Evolutionary conservation across 2,797 vertebrate species (phyloP).

Genomic region (Gephyroberyx darwinii): DNA sequence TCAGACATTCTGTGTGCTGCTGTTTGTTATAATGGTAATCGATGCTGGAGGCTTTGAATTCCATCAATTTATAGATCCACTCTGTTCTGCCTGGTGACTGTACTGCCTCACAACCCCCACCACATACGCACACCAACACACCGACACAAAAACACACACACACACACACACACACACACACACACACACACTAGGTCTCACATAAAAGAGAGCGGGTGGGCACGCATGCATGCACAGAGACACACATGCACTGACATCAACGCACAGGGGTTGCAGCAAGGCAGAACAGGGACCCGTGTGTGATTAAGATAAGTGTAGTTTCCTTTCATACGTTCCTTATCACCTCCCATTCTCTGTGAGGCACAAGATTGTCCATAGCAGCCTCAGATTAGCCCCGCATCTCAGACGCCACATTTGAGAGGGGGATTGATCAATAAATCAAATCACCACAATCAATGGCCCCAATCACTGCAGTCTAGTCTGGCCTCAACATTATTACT

Average conservation of each 20-base stretch:
- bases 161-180: constrained; percentile 40
- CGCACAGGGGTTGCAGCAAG: constrained; percentile 59
- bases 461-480: constrained; percentile 96
- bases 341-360: constrained; percentile 86
- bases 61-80: constrained; percentile 99
- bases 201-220: constrained; percentile 64
- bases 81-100: constrained; percentile 98
- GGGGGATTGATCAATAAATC: constrained; percentile 98
- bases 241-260: constrained; percentile 40
- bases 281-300: constrained; percentile 81
- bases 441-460: constrained; percentile 97
- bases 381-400: constrained; percentile 94
- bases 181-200: constrained; percentile 48
- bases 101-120: constrained; percentile 84
- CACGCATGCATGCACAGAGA: constrained; percentile 44
- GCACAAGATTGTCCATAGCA: constrained; percentile 89
- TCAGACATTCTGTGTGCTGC: constrained; percentile 98
- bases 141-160: constrained; percentile 41
- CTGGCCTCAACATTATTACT: constrained; percentile 95
- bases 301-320: constrained; percentile 94
- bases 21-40: constrained; percentile 99
- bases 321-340: constrained; percentile 94
- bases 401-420: constrained; percentile 91
- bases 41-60: constrained; percentile 99
- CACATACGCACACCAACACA: constrained; percentile 58